Evolutionary conservation across 2,113 vertebrate species (phyloP).

Genomic region (human (Homo sapiens)): GRCh38 chr13:79126001-79126500

Average conservation of each 20-base stretch:
- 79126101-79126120: conserved; percentile 15
- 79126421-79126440: background rate
- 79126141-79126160: background rate
- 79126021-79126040: conserved; percentile 1
- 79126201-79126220: conserved; percentile 15
- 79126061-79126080: conserved; percentile 53
- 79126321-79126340: background rate
- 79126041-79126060: conserved; percentile 26
- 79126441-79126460: background rate
- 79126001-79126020: background rate
- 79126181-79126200: conserved; percentile 17
- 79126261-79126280: background rate
- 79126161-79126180: conserved; percentile 13
- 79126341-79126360: background rate
- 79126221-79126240: background rate
- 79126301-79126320: background rate
- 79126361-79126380: background rate
- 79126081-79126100: background rate
- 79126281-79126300: background rate
- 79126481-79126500: background rate
- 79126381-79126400: background rate
- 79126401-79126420: background rate
- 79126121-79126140: conserved; percentile 19
- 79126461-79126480: background rate
- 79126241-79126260: background rate